Percentiles rank a stretch among this genome's conserved stretches.
Evolutionary conservation across 2,797 vertebrate genomes (phyloP).

Genomic region (Anguilla marmorata): DNA sequence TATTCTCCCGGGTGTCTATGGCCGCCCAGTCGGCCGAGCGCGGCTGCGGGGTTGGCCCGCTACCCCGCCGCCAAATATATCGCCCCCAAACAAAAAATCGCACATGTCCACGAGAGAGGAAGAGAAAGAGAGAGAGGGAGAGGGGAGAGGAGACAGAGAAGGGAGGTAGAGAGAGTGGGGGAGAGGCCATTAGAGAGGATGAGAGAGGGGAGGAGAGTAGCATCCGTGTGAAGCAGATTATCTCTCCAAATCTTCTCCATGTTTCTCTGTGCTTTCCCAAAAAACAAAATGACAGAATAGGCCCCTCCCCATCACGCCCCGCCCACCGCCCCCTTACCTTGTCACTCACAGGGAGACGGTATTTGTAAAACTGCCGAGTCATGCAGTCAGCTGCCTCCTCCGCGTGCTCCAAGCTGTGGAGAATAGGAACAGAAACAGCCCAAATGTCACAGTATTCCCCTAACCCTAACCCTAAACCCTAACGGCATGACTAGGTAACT

Average conservation of each 20-base stretch:
- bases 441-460: not conserved
- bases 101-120: conserved; percentile 7
- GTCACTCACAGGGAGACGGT: not conserved
- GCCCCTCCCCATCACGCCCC: not conserved
- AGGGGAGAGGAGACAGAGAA: conserved; percentile 7
- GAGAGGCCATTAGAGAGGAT: too few species aligned
- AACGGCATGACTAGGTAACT: not conserved
- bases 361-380: not conserved
- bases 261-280: not conserved
- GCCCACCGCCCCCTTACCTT: not conserved
- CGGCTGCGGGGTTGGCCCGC: not conserved
- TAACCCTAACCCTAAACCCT: not conserved
- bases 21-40: conserved; percentile 13
- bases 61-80: conserved; percentile 11
- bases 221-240: not conserved
- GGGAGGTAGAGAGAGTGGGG: not conserved
- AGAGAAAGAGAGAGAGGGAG: not conserved
- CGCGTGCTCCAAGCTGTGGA: not conserved
- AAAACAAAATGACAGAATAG: not conserved
- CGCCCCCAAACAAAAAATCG: conserved; percentile 16
- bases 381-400: not conserved
- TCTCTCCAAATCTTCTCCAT: not conserved
- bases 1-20: conserved; percentile 28
- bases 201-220: too few species aligned
- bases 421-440: not conserved